Conservation (phyloP, 2,888 invertebrate genomes). For the Cataglyphis albicans region DNA sequence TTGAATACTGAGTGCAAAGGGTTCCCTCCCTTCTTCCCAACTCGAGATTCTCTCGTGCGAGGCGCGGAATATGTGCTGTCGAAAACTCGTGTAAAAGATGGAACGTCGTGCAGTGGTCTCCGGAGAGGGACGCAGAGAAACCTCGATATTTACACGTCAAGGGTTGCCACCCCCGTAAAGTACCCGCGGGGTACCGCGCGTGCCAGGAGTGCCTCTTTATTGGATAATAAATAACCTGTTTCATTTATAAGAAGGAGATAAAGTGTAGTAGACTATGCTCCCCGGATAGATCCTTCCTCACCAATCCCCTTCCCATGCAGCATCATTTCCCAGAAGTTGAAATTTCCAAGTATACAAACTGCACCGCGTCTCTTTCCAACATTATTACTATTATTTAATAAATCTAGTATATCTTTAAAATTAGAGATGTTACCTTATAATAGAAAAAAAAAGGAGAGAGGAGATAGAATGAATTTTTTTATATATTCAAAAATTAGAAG, state of each 20-base stretch:
- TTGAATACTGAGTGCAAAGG: background rate
- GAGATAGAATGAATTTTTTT: background rate
- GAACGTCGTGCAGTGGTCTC: constrained; percentile 58
- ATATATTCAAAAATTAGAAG: background rate
- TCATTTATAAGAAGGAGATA: constrained; percentile 82
- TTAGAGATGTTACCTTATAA: constrained; percentile 2
- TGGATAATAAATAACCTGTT: constrained; percentile 83
- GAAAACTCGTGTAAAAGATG: constrained; percentile 69
- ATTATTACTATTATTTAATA: constrained; percentile 56
- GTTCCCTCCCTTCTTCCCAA: background rate
- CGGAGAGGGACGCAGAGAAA: constrained; percentile 66
- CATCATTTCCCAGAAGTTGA: constrained; percentile 42
- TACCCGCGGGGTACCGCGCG: constrained; percentile 73
- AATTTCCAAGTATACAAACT: constrained; percentile 38
- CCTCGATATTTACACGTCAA: constrained; percentile 80
- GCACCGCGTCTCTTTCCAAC: constrained; percentile 39
- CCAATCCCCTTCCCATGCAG: constrained; percentile 27
- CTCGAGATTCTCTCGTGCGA: constrained; percentile 38
- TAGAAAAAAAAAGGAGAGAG: background rate
- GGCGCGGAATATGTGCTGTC: constrained; percentile 55
- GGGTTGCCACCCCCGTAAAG: constrained; percentile 67
- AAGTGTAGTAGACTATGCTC: constrained; percentile 70
- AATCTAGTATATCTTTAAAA: background rate
- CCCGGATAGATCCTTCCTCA: constrained; percentile 56
- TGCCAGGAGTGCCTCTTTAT: constrained; percentile 80